Conservation (phyloP, 2,888 invertebrate genomes). For the Deilephila elpenor region DNA sequence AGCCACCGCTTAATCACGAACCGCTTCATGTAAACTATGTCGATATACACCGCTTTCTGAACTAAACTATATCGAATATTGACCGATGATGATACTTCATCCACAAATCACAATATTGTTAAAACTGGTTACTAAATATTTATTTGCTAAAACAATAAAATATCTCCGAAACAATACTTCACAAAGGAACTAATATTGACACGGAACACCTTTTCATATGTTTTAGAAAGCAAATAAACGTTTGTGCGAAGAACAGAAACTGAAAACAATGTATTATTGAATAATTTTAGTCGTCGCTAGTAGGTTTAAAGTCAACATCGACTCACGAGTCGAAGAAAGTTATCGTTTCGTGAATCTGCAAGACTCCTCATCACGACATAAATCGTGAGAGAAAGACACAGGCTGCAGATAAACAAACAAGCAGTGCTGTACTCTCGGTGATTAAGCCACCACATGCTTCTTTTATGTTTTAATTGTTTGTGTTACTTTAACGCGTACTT, state of each 20-base stretch:
- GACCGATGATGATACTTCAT: too few species aligned
- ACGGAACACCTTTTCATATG: neutral
- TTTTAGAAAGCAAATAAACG: constrained; percentile 28
- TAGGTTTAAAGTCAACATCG: constrained; percentile 50
- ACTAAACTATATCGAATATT: too few species aligned
- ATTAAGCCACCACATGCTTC: constrained; percentile 39
- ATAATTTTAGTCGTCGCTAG: constrained; percentile 37
- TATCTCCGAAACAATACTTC: neutral
- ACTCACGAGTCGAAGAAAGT: constrained; percentile 58
- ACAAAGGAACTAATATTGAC: neutral
- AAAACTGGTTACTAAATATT: too few species aligned
- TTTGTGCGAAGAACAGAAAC: constrained; percentile 20
- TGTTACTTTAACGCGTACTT: constrained; percentile 39
- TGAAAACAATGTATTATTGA: constrained; percentile 30
- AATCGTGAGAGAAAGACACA: constrained; percentile 61
- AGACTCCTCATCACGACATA: constrained; percentile 67
- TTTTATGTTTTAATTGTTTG: constrained; percentile 33
- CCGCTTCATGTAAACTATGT: neutral
- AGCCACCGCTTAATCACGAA: neutral
- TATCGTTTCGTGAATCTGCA: constrained; percentile 78
- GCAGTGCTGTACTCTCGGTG: constrained; percentile 33
- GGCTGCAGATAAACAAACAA: constrained; percentile 53
- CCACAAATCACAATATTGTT: too few species aligned
- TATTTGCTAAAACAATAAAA: neutral
- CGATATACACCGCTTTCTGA: too few species aligned